phyloP scores from a whole-genome alignment of 1,140 invertebrate species.

The Maconellicoccus hirsutus region DNA sequence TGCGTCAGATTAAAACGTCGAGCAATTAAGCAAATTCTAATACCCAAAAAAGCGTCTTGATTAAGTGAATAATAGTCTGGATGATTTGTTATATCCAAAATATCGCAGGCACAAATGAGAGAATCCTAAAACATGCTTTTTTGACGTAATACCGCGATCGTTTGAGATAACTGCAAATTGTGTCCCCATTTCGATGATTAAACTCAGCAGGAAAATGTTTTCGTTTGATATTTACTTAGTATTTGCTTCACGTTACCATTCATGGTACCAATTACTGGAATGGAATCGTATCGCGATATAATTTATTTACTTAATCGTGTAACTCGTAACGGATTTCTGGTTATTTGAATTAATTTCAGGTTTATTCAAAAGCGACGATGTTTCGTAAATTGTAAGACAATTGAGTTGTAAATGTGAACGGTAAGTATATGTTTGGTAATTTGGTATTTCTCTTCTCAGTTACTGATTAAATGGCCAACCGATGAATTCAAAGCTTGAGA shows the following conservation, averaged over 20 bases:
- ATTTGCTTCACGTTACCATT: neutral
- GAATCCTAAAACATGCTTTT: neutral
- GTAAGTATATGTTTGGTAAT: too few species aligned
- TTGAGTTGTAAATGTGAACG: too few species aligned
- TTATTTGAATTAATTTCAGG: neutral
- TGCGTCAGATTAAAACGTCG: neutral
- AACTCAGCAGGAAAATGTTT: neutral
- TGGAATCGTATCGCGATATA: neutral
- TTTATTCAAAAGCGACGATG: too few species aligned
- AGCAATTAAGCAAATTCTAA: neutral
- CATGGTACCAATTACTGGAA: neutral
- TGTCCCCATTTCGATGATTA: neutral
- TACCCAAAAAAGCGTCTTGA: neutral
- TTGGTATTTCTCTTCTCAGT: too few species aligned
- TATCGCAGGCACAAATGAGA: neutral
- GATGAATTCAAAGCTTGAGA: too few species aligned
- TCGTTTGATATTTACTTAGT: constrained; percentile 1
- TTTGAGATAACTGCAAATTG: neutral
- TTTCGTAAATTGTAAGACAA: too few species aligned
- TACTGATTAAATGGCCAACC: too few species aligned
- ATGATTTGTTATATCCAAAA: neutral
- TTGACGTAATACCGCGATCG: neutral
- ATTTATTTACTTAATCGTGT: neutral
- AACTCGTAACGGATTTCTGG: neutral
- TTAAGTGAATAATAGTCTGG: neutral